phyloP scores from a whole-genome alignment of 35 echinoderm and acorn worm genomes.

The Apostichopus californicus region DNA sequence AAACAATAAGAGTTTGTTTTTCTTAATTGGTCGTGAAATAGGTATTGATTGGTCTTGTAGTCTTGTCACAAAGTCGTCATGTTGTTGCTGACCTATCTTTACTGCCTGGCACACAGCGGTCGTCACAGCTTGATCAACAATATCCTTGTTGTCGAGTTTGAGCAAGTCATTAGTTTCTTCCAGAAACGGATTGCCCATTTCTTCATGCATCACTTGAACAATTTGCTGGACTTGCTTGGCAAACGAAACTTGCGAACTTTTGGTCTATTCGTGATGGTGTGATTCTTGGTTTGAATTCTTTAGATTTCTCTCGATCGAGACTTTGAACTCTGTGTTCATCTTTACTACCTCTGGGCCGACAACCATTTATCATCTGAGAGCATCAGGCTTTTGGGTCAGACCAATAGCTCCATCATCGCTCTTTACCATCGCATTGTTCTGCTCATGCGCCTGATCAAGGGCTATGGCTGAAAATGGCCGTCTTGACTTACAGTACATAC shows the following conservation, averaged over 20 bases:
- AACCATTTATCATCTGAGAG: conserved; percentile 60
- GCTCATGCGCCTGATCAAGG: conserved; percentile 75
- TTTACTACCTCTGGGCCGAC: conserved; percentile 41
- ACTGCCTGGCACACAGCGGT: neutral
- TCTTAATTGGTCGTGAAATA: too few species aligned
- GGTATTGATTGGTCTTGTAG: too few species aligned
- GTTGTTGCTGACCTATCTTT: too few species aligned
- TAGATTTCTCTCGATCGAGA: neutral
- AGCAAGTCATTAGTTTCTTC: too few species aligned
- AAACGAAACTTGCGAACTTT: neutral
- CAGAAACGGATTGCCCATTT: too few species aligned
- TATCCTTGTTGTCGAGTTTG: neutral
- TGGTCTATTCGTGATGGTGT: conserved; percentile 8
- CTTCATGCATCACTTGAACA: too few species aligned
- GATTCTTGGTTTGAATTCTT: neutral
- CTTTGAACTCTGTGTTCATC: conserved; percentile 4
- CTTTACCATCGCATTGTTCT: conserved; percentile 67
- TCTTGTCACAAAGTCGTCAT: too few species aligned
- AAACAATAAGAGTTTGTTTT: too few species aligned
- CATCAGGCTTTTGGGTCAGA: conserved; percentile 56
- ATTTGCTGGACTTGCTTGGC: too few species aligned
- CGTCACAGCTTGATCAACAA: neutral
- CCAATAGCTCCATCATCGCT: conserved; percentile 68
- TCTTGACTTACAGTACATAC: conserved; percentile 28
- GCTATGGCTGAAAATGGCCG: conserved; percentile 55